phyloP scores from a whole-genome alignment of 2,888 invertebrate species.

The Cancer borealis region DNA sequence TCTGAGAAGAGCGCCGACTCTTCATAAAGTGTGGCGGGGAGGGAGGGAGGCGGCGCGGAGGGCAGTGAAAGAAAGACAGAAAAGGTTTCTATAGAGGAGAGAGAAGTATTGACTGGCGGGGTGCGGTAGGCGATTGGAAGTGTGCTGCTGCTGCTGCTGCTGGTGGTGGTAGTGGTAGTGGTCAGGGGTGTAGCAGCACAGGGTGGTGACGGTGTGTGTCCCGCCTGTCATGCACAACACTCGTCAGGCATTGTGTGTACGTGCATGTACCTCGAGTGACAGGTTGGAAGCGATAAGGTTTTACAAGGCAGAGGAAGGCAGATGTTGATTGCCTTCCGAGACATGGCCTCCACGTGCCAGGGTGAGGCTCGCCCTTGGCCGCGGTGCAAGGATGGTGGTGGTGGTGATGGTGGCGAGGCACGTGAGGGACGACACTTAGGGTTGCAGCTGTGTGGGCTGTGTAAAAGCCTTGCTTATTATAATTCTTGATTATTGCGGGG shows the following conservation, averaged over 20 bases:
- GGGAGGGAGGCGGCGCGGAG: slow-evolving; percentile 8
- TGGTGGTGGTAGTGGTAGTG: background rate
- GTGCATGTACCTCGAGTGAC: slow-evolving; percentile 22
- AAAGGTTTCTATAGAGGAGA: slow-evolving; percentile 6
- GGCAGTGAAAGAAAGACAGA: slow-evolving; percentile 6
- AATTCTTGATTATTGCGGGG: background rate
- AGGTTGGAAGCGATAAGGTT: background rate
- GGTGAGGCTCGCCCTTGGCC: background rate
- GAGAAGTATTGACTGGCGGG: slow-evolving; percentile 15
- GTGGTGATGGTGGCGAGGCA: background rate
- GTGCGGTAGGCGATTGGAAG: background rate
- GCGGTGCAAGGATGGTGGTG: background rate
- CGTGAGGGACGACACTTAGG: background rate
- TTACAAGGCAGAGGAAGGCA: background rate
- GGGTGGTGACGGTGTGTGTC: slow-evolving; percentile 22
- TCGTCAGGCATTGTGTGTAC: slow-evolving; percentile 2
- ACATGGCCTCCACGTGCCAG: background rate
- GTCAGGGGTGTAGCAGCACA: background rate
- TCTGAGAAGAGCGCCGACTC: background rate
- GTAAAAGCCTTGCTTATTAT: background rate
- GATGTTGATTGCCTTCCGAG: background rate
- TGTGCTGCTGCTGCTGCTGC: background rate
- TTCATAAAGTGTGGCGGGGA: background rate
- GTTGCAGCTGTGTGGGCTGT: background rate
- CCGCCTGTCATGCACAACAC: slow-evolving; percentile 6